Evolutionary conservation across 2,888 invertebrate species (phyloP), one percentile per base, ranked within the genome.

Genomic region (Aporophyla lueneburgensis): DNA sequence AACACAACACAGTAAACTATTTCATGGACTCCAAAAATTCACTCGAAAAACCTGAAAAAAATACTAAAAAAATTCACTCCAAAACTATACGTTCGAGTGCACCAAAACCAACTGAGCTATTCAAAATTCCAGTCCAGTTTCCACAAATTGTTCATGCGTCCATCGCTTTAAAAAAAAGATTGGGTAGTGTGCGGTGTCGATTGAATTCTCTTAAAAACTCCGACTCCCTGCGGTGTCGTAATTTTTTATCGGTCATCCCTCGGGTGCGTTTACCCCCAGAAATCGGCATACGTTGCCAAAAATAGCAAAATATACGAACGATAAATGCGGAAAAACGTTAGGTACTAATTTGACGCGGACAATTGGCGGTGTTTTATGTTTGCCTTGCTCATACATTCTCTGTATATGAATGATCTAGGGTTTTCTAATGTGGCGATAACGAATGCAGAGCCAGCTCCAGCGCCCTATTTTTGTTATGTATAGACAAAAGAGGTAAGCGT

Each of bases 221-320:
- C 78, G 76, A 78, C 85, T 85, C 88, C 78, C 88, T 83, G 91
- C 69, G 91, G 92, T 81, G 78, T 92, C 93, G 92, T 93, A 92
- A 92, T 92, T 92, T 93, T 93, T 93, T 94, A 93, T 93, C 90
- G 92, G 79, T 88, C 71, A 87, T 91, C 93, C 91, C 91, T 74
- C 51, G 91, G 89, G 92, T 88, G 87, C 89, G 89, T 91, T 92
- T 91, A 91, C 88, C 87, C 83, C 76, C 88, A 89, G 87, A 91
- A 91, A 89, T 89, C 86, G 87, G 86, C 80, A 78, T 71, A 71
- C 77, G 86, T 86, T 84, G 83, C 89, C 86, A 87, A 89, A 82
- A 83, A 84, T 80, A 70, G 62, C 63, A 81, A 83, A 83, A 84
- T 78, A 76, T 70, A 58, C 67, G 61, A 65, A 66, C 73, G 80